Conservation (phyloP, 2,113 vertebrate genomes). For the Rhinoptilus africanus region DNA sequence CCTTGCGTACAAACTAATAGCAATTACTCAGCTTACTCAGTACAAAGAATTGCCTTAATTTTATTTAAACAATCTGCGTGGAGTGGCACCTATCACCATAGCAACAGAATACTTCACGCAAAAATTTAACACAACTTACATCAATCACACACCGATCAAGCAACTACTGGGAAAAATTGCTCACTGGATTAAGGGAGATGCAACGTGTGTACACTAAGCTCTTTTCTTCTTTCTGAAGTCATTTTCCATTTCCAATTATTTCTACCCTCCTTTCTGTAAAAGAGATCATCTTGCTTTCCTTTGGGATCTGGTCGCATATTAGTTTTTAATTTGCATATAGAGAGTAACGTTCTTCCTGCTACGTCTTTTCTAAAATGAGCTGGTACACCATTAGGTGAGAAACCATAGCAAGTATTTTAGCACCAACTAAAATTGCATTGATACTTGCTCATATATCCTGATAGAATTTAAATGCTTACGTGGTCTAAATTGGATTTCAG, state of each 20-base stretch:
- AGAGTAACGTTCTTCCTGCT: background rate
- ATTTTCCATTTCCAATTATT: conserved; percentile 36
- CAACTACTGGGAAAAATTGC: conserved; percentile 12
- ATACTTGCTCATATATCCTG: background rate
- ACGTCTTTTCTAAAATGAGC: background rate
- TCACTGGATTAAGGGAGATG: background rate
- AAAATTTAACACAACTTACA: conserved; percentile 45
- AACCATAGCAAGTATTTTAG: conserved; percentile 43
- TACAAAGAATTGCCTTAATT: conserved; percentile 29
- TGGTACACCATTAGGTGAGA: background rate
- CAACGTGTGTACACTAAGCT: background rate
- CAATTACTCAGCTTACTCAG: background rate
- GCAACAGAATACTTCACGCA: conserved; percentile 42
- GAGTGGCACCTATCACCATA: conserved; percentile 50
- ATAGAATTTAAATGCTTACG: background rate
- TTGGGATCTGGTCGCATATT: background rate
- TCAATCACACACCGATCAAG: conserved; percentile 40
- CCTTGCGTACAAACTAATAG: conserved; percentile 23
- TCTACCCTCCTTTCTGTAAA: background rate
- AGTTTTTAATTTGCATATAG: background rate
- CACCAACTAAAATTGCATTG: background rate
- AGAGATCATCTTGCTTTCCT: background rate
- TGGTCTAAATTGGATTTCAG: conserved; percentile 30
- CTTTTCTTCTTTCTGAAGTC: background rate
- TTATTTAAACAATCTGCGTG: conserved; percentile 39